phyloP scores from a whole-genome alignment of 2,888 invertebrate genomes.

The Dysmachus trigonus region DNA sequence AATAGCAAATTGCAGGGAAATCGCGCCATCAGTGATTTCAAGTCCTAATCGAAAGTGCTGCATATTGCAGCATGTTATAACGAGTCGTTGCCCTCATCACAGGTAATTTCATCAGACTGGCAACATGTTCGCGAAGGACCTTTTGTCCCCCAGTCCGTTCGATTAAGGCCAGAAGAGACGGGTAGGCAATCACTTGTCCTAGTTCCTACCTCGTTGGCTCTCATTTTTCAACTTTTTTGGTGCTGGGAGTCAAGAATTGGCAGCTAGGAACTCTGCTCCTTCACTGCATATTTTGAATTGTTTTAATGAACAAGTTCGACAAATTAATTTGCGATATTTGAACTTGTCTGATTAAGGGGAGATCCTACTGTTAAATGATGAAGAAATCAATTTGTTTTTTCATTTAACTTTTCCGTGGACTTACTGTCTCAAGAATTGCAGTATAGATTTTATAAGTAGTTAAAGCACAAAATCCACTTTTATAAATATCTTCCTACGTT shows the following conservation, averaged over 20 bases:
- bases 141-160: not conserved
- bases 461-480: too few relatives aligned
- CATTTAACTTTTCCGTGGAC: too few relatives aligned
- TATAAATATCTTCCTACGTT: too few relatives aligned
- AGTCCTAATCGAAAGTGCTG: not conserved
- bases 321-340: constrained; percentile 21
- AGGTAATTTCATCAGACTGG: not conserved
- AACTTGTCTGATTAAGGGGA: not conserved
- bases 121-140: not conserved
- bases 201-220: constrained; percentile 16
- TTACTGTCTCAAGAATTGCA: too few relatives aligned
- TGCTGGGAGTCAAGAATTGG: constrained; percentile 19
- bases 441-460: too few relatives aligned
- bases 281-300: not conserved
- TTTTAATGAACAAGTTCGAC: not conserved
- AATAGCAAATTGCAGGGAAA: not conserved
- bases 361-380: too few relatives aligned
- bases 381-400: too few relatives aligned
- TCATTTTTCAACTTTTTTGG: constrained; percentile 18
- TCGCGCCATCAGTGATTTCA: not conserved
- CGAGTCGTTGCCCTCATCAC: not conserved
- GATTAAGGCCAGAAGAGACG: not conserved
- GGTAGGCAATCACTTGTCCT: not conserved
- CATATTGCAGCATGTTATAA: not conserved
- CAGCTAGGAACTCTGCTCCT: not conserved